Evolutionary conservation across 2,113 vertebrate genomes (phyloP).

Genomic region (Toxotes chatareus): DNA sequence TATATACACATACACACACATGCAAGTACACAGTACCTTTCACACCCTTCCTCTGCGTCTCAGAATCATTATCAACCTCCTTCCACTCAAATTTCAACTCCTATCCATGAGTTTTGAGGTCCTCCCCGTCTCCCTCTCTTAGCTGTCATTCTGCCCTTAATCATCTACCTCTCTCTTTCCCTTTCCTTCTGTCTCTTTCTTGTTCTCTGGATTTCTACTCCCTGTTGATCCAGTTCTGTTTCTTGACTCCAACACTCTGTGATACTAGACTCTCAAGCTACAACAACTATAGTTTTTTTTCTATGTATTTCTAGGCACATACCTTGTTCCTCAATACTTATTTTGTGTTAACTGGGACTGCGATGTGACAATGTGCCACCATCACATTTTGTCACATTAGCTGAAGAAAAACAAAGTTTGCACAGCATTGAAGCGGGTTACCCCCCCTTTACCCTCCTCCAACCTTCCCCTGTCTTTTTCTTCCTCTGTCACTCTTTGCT

Average conservation of each 20-base stretch:
- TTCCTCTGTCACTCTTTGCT: conserved; percentile 75
- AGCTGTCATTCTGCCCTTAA: conserved; percentile 47
- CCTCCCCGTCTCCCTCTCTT: conserved; percentile 53
- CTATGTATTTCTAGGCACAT: conserved; percentile 77
- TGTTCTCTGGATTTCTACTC: conserved; percentile 69
- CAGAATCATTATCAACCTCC: conserved; percentile 62
- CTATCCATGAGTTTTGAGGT: conserved; percentile 64
- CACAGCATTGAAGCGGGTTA: conserved; percentile 92
- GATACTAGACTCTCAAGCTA: conserved; percentile 68
- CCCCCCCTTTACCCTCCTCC: conserved; percentile 83
- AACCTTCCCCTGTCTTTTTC: conserved; percentile 74
- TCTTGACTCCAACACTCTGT: conserved; percentile 77
- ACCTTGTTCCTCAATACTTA: conserved; percentile 76
- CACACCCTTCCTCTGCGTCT: conserved; percentile 50
- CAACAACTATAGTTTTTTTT: conserved; percentile 65
- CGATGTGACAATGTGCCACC: conserved; percentile 92
- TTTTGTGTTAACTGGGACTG: conserved; percentile 89
- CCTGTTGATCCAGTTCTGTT: conserved; percentile 81
- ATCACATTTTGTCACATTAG: conserved; percentile 93
- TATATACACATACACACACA: conserved; percentile 39
- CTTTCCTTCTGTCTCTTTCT: conserved; percentile 55
- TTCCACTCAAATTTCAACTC: conserved; percentile 52
- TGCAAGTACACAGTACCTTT: conserved; percentile 46
- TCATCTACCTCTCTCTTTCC: conserved; percentile 52
- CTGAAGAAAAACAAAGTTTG: conserved; percentile 87